Evolutionary conservation across 2,113 vertebrate species (phyloP).

Genomic region (Salvelinus sp.): DNA sequence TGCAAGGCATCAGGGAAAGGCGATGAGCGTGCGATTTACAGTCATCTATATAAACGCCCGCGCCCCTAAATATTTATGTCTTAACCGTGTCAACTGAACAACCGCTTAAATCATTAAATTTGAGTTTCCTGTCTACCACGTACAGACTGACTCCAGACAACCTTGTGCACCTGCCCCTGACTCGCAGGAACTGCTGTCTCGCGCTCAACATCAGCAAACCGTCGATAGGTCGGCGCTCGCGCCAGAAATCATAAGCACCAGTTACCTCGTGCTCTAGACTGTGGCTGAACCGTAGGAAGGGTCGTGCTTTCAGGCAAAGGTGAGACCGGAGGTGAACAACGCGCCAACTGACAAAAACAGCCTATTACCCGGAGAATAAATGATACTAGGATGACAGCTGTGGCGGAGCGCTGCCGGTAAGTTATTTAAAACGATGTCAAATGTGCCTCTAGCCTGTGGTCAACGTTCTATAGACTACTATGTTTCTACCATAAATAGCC

Average conservation of each 20-base stretch:
- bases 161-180: slow-evolving; percentile 21
- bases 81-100: slow-evolving; percentile 43
- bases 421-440: slow-evolving; percentile 27
- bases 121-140: slow-evolving; percentile 4
- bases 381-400: not conserved
- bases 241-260: slow-evolving; percentile 23
- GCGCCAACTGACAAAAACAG: not conserved
- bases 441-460: not conserved
- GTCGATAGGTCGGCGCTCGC: slow-evolving; percentile 43
- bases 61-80: slow-evolving; percentile 50
- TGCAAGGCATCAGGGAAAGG: not conserved
- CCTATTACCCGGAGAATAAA: slow-evolving; percentile 11
- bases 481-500: too few species aligned
- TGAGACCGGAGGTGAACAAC: slow-evolving; percentile 4
- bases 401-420: slow-evolving; percentile 45
- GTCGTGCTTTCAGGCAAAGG: slow-evolving; percentile 16
- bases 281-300: not conserved
- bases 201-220: slow-evolving; percentile 35
- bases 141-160: slow-evolving; percentile 11
- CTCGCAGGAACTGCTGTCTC: slow-evolving; percentile 25
- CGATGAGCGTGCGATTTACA: slow-evolving; percentile 6
- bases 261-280: too few species aligned
- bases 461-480: too few species aligned
- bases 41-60: slow-evolving; percentile 23
- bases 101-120: slow-evolving; percentile 29